A percentile compares a stretch with the other conserved stretches of the same genome.
Evolutionary conservation across 2,113 vertebrate species (phyloP).

Genomic region (Actinemys pallida): DNA sequence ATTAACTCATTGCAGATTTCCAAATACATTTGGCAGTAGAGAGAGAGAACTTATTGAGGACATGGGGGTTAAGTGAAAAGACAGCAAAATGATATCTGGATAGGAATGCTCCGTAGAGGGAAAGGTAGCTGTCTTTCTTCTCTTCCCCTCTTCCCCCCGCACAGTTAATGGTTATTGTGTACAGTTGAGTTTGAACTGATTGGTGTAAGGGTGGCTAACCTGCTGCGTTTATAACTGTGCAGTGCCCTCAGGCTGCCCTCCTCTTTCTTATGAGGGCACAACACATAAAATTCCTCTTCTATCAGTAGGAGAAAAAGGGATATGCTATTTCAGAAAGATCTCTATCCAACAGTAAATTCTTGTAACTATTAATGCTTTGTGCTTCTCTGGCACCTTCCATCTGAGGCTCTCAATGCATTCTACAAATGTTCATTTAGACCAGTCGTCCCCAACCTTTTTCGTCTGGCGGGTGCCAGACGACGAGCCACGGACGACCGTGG

Average conservation of each 20-base stretch:
- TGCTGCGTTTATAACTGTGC: background rate
- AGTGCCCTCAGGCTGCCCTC: background rate
- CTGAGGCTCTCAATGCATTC: background rate
- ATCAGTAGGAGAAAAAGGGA: background rate
- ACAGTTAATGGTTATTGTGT: background rate
- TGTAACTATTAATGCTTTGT: background rate
- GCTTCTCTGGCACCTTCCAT: background rate
- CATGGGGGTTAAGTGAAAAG: background rate
- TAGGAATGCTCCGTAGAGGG: background rate
- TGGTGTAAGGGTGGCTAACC: background rate
- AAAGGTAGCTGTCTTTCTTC: accelerated
- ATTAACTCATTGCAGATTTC: background rate
- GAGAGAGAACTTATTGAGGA: background rate
- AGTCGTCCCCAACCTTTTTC: too few species aligned
- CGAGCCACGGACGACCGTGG: too few species aligned
- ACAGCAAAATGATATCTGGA: background rate
- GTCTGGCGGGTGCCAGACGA: too few species aligned
- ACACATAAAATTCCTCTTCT: background rate
- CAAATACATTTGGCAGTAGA: background rate
- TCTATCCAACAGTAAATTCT: background rate
- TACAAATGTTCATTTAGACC: background rate
- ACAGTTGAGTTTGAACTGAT: background rate
- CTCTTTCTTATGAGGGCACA: background rate
- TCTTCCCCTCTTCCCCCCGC: accelerated
- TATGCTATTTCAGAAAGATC: accelerated